Conservation (phyloP, 2,888 invertebrate species). For the Hofmannophila pseudospretella region DNA sequence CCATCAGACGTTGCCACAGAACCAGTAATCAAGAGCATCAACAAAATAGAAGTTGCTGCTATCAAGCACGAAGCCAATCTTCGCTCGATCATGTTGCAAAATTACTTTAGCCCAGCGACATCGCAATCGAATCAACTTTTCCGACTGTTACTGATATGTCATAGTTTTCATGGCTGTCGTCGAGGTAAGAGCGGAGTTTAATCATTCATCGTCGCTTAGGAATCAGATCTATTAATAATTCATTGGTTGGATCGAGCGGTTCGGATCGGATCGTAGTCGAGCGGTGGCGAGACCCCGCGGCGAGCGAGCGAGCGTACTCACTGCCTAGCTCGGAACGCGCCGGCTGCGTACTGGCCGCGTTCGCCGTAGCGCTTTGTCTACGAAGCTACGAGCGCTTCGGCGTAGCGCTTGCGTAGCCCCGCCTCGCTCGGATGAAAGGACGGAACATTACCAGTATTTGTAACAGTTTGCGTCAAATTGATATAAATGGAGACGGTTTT, state of each 20-base stretch:
- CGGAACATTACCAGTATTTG: conserved; percentile 77
- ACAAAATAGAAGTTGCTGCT: conserved; percentile 40
- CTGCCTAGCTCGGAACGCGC: conserved; percentile 36
- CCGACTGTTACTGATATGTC: conserved; percentile 43
- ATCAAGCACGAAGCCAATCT: conserved; percentile 45
- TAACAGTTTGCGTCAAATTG: conserved; percentile 79
- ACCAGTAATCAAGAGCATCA: conserved; percentile 47
- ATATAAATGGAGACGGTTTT: conserved; percentile 78
- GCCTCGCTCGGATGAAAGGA: conserved; percentile 72
- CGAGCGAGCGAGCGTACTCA: conserved; percentile 33
- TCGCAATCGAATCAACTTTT: conserved; percentile 53
- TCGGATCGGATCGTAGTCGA: conserved; percentile 31
- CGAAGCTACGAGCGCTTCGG: conserved; percentile 31
- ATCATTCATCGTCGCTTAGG: conserved; percentile 58
- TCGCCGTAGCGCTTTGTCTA: conserved; percentile 31
- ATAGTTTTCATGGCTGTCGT: conserved; percentile 50
- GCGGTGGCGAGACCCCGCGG: conserved; percentile 32
- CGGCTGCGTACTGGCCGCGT: conserved; percentile 44
- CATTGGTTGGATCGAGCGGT: conserved; percentile 53
- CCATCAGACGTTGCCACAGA: conserved; percentile 57
- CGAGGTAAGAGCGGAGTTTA: conserved; percentile 41
- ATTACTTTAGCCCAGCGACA: conserved; percentile 57
- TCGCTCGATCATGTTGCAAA: conserved; percentile 53
- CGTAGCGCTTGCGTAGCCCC: conserved; percentile 73
- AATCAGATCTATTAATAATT: conserved; percentile 67